Evolutionary conservation across 2,113 vertebrate species (phyloP).

Genomic region (Leptobrachium ailaonicum): DNA sequence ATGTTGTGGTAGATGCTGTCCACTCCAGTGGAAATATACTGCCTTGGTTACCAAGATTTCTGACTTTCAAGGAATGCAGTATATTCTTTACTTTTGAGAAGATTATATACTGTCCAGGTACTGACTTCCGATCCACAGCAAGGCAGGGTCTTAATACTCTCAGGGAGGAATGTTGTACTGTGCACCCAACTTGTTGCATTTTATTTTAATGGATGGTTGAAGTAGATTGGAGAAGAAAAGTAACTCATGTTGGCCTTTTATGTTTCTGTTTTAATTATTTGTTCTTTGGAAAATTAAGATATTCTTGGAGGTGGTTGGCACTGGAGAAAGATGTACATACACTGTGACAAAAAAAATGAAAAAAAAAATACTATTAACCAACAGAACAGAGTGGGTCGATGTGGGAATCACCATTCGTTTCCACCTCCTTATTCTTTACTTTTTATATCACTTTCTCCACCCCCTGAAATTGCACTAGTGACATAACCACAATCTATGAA

Average conservation of each 20-base stretch:
- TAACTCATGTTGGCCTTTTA: background rate
- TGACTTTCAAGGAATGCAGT: background rate
- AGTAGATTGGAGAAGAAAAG: background rate
- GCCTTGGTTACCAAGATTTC: background rate
- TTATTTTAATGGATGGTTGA: background rate
- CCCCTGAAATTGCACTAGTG: conserved; percentile 31
- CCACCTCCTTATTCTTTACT: conserved; percentile 7
- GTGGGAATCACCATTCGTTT: background rate
- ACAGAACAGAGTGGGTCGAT: background rate
- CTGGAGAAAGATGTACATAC: conserved; percentile 12
- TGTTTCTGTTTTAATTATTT: background rate
- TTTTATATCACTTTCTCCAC: conserved; percentile 8
- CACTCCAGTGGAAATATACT: background rate
- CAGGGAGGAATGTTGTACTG: conserved; percentile 1
- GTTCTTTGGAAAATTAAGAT: background rate
- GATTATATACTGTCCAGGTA: background rate
- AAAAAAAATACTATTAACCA: background rate
- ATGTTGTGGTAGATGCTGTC: background rate
- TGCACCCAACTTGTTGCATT: background rate
- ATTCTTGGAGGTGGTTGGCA: conserved; percentile 25
- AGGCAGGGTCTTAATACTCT: conserved; percentile 1
- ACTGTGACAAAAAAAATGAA: background rate
- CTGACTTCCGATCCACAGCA: background rate
- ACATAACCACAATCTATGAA: background rate
- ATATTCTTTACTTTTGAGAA: background rate